Evolutionary conservation across 2,888 invertebrate species (phyloP), one percentile per base, ranked within the genome.

Genomic region (Pristionchus maxplancki): DNA sequence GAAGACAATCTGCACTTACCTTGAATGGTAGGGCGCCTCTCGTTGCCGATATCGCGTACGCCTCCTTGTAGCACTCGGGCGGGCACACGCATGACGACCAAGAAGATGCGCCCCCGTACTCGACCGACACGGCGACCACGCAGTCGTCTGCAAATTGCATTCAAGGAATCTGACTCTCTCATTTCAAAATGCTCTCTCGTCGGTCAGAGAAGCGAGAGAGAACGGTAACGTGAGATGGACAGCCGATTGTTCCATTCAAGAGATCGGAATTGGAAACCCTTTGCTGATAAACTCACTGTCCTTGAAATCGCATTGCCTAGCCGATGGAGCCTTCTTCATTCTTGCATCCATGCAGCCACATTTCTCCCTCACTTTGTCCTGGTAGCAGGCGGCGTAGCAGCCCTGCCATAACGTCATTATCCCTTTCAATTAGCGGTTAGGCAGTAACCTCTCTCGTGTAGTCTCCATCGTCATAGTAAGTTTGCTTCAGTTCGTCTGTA

Each of bases 281-380:
- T n/a, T n/a, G n/a, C n/a, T n/a, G n/a, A n/a, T n/a, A n/a, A 4
- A 28, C 44, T 34, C 40, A 28, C 34, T 78, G 31, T 78, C n/a
- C n/a, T 34, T n/a, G 50, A 31, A 81, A 3, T 37, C n/a, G 81
- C 81, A 81, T 48, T 24, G 37, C 9, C 34, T n/a, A 13, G 78
- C 78, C 11, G 1, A 17, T 20, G 81, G 44, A 0, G 81, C 48
- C 31, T 50, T 50, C 48, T 48, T 44, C n/a, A 40, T 48, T 48
- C 44, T 34, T 28, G 85, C 37, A 40, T 85, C 85, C 58, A 85
- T 85, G 40, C 85, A 85, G 20, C 85, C 85, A 40, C 85, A 85
- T 9, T 62, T 28, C 1, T n/a, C 15, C 17, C 17, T 28, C 2
- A 85, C n/a, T 28, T 58, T 85, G 24, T 85, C 85, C 85, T 85